These are phyloP conservation scores for Zoanthus sociatus DNA, from an alignment of 92 coral and sea anemone genomes.

Conservation along the genomic window DNA sequence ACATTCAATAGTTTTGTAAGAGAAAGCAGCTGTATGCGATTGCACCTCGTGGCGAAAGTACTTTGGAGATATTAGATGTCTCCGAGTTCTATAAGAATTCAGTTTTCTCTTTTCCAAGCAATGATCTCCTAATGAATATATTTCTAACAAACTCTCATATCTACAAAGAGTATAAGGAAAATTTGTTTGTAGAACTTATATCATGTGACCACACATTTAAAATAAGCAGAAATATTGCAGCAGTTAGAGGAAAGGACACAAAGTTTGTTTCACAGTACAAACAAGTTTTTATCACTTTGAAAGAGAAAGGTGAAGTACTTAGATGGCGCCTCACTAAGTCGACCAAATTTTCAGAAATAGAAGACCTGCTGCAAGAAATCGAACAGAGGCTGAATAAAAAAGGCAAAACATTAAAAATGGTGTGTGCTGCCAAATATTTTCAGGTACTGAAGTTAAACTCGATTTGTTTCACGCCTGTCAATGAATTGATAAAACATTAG, in stretches of 20 bases:
- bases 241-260: constrained; percentile 3
- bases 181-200: constrained; percentile 9
- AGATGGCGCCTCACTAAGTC: constrained; percentile 42
- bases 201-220: constrained; percentile 25
- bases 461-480: constrained; percentile 47
- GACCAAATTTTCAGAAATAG: constrained; percentile 20
- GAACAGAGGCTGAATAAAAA: constrained; percentile 25
- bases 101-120: constrained; percentile 56
- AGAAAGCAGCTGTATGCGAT: neutral
- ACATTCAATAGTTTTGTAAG: neutral
- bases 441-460: constrained; percentile 31
- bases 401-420: constrained; percentile 15
- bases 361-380: constrained; percentile 2
- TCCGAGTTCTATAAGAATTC: constrained; percentile 44
- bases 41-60: neutral
- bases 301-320: constrained; percentile 25
- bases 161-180: constrained; percentile 7
- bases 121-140: constrained; percentile 52
- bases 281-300: constrained; percentile 13
- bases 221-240: neutral
- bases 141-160: constrained; percentile 20
- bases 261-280: constrained; percentile 18
- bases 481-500: constrained; percentile 1
- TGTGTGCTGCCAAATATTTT: constrained; percentile 11
- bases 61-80: neutral